Conservation (phyloP, 2,113 vertebrate genomes). For the Oreochromis spilurus region DNA sequence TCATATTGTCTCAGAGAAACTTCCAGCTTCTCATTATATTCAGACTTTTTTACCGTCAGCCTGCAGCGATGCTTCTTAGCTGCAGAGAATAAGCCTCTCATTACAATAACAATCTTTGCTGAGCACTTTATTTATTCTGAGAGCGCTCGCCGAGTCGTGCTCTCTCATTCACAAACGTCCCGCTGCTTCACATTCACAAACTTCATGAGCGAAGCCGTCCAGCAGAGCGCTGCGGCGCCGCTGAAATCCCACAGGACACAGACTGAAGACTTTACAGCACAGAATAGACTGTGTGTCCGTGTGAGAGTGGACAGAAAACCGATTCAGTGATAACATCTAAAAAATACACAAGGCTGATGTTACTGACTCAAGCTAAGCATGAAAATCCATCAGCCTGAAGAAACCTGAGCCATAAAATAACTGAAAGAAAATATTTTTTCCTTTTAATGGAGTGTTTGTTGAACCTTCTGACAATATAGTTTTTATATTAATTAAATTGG, state of each 20-base stretch:
- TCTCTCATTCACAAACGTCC: not conserved
- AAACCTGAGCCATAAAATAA: rapidly evolving
- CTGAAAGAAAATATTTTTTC: not conserved
- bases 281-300: not conserved
- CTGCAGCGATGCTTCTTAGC: not conserved
- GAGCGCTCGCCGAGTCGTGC: not conserved
- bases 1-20: not conserved
- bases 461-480: not conserved
- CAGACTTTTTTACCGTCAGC: not conserved
- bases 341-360: not conserved
- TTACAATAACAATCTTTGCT: not conserved
- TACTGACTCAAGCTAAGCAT: not conserved
- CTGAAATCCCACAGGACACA: not conserved
- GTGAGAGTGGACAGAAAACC: not conserved
- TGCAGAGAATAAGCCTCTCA: not conserved
- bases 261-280: not conserved
- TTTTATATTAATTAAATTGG: too few species aligned
- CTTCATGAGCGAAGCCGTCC: not conserved
- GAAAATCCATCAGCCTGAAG: not conserved
- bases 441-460: not conserved
- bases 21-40: not conserved
- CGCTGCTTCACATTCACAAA: not conserved
- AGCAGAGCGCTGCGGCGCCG: not conserved
- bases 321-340: not conserved
- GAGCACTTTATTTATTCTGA: not conserved